Evolutionary conservation across 2,797 vertebrate species (phyloP).

Genomic region (Paramormyrops hopkinsi): DNA sequence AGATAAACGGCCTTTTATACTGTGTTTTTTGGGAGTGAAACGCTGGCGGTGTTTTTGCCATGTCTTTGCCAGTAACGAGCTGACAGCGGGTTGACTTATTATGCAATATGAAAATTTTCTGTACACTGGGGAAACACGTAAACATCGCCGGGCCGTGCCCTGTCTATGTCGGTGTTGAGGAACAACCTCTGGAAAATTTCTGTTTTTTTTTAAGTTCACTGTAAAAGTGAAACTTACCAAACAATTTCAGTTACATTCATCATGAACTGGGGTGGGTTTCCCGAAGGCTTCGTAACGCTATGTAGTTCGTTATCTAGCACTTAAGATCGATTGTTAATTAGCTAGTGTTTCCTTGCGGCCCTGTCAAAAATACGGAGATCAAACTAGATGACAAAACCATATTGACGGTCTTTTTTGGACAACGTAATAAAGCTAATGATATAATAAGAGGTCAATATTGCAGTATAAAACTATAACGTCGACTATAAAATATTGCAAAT

Average conservation of each 20-base stretch:
- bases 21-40: background rate
- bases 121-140: background rate
- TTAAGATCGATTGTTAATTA: background rate
- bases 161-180: background rate
- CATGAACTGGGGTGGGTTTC: background rate
- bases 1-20: background rate
- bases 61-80: background rate
- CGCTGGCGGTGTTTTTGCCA: background rate
- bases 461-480: background rate
- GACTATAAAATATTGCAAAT: background rate
- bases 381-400: background rate
- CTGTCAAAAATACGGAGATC: background rate
- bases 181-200: background rate
- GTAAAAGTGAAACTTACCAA: background rate
- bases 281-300: background rate
- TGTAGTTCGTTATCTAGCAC: background rate
- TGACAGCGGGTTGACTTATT: background rate
- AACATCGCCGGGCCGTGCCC: background rate
- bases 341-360: background rate
- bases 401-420: background rate
- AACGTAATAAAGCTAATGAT: background rate
- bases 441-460: background rate
- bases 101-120: background rate
- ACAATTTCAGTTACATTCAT: background rate
- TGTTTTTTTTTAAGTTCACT: background rate